phyloP scores from a whole-genome alignment of 2,113 vertebrate genomes.

The Embiotoca jacksoni region DNA sequence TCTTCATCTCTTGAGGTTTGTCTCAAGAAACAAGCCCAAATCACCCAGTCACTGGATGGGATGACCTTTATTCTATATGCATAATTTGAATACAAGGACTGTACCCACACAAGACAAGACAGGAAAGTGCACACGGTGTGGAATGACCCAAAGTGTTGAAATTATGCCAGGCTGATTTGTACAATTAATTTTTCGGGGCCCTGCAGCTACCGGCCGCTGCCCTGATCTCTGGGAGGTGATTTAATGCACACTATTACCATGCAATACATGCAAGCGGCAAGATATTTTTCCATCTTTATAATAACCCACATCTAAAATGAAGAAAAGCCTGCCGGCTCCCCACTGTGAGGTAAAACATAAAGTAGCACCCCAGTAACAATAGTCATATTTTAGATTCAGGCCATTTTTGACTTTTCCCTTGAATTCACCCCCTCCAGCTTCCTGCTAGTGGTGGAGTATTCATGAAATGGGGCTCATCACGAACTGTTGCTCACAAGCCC shows the following conservation, averaged over 20 bases:
- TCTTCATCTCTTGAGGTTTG: no score
- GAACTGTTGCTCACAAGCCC: slow-evolving; percentile 74
- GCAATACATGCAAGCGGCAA: slow-evolving; percentile 27
- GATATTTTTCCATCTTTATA: slow-evolving; percentile 38
- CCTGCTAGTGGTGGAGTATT: slow-evolving; percentile 51
- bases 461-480: slow-evolving; percentile 70
- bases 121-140: no score
- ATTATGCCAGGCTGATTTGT: slow-evolving; percentile 44
- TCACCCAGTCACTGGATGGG: no score
- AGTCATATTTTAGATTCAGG: slow-evolving; percentile 60
- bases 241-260: slow-evolving; percentile 40
- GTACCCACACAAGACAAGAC: no score
- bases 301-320: slow-evolving; percentile 41
- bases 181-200: slow-evolving; percentile 18
- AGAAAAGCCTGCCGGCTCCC: slow-evolving; percentile 8
- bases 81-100: no score
- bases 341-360: slow-evolving; percentile 44
- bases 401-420: slow-evolving; percentile 43
- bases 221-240: slow-evolving; percentile 41
- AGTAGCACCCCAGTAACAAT: slow-evolving; percentile 38
- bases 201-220: slow-evolving; percentile 12
- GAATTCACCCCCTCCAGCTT: slow-evolving; percentile 55
- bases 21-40: no score
- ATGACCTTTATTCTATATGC: no score
- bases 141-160: neutral